Evolutionary conservation across 2,797 vertebrate genomes (phyloP).

Genomic region (Pampus argenteus): DNA sequence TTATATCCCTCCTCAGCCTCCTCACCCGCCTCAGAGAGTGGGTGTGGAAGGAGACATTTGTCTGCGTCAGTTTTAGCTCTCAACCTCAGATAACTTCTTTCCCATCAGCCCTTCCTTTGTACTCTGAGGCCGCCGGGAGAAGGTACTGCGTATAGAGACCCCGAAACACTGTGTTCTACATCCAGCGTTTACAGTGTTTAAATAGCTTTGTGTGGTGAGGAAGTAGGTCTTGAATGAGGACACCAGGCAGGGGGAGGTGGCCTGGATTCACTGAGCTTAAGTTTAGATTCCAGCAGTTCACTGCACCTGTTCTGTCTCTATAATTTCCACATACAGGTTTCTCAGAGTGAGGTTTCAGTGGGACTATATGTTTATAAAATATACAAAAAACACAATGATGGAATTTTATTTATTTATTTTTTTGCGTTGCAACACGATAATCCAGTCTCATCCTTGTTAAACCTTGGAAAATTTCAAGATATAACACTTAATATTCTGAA

Average conservation of each 20-base stretch:
- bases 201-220: conserved; percentile 42
- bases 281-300: conserved; percentile 8
- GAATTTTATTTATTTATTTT: no score
- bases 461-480: no score
- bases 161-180: conserved; percentile 11
- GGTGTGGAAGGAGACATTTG: not conserved
- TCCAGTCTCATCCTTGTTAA: no score
- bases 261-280: conserved; percentile 49
- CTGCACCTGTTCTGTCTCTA: conserved; percentile 31
- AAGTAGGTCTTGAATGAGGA: conserved; percentile 52
- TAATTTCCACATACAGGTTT: not conserved
- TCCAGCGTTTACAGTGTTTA: conserved; percentile 32
- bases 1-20: not conserved
- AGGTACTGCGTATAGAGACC: not conserved
- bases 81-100: conserved; percentile 46
- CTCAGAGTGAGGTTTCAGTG: not conserved
- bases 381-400: not conserved
- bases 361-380: not conserved
- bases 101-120: not conserved
- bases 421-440: no score
- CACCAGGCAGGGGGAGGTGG: conserved; percentile 35
- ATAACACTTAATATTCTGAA: no score
- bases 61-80: conserved; percentile 18
- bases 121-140: not conserved
- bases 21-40: not conserved